phyloP scores from a whole-genome alignment of 1,140 invertebrate species.

The Cyclina sinensis region DNA sequence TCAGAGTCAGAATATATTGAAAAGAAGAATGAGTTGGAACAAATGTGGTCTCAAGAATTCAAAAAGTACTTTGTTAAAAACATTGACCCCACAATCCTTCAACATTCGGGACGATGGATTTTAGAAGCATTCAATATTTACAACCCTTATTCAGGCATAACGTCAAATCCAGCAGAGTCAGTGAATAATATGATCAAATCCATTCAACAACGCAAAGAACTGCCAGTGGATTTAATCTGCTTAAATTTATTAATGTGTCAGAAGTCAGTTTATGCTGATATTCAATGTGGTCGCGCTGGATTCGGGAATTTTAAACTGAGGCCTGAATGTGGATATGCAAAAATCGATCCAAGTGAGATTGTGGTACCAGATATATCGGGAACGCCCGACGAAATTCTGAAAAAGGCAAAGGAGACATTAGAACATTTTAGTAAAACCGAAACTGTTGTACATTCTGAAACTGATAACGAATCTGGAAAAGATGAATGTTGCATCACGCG shows the following conservation, averaged over 20 bases:
- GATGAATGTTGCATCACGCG: neutral
- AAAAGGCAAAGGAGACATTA: neutral
- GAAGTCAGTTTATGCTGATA: neutral
- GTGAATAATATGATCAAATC: constrained; percentile 41
- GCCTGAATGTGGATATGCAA: neutral
- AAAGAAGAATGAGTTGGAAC: neutral
- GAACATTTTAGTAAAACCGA: neutral
- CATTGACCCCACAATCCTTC: neutral
- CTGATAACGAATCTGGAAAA: neutral
- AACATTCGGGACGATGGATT: constrained; percentile 7
- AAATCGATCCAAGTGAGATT: constrained; percentile 1
- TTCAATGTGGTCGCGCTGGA: constrained; percentile 17
- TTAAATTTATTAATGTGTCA: constrained; percentile 8
- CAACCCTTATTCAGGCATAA: neutral
- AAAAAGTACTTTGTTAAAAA: neutral
- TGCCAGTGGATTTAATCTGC: constrained; percentile 1
- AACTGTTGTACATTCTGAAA: neutral
- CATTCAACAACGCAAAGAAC: neutral
- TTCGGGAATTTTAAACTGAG: constrained; percentile 17
- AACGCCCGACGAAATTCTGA: neutral
- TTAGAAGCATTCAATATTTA: neutral
- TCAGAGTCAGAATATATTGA: neutral
- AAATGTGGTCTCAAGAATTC: neutral
- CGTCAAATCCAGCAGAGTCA: neutral
- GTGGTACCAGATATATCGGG: neutral